Base-by-base conservation (phyloP, 2,888 invertebrate genomes). In the Rotaria sp. region DNA sequence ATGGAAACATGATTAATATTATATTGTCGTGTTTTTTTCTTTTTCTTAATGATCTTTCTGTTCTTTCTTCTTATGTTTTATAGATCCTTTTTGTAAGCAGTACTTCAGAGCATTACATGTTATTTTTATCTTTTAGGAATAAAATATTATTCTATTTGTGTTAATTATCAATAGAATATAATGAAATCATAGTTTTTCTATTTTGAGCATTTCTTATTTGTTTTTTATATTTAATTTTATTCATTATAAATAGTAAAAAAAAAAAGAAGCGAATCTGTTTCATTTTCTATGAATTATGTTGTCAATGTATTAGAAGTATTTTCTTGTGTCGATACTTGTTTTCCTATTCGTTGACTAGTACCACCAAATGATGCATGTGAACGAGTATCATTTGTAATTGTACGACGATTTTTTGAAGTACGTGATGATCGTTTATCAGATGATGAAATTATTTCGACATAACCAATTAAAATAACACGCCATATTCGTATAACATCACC, bases 391-490 rank as follows among this genome's bases (percentile, higher is more conserved):
- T 18, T 45, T 45, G 80, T 24, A 4, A 45, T 26, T 45, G 45
- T 45, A 21, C 13, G 26, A n/a, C 26, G 41, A 80, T 45, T 24
- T 80, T 80, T 80, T 45, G 80, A 21, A 7, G 45, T 26, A 38
- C 80, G 41, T 45, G 45, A 80, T 45, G 45, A 80, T 5, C 80
- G 80, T 80, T 80, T 80, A 80, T 80, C 80, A 26, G 45, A 3
- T 26, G 45, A 45, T 67, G 67, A 35, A 21, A 21, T 35, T 45
- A 38, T 26, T 38, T 80, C 80, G 11, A 80, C 45, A n/a, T 45
- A 80, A n/a, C 80, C 80, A 80, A 80, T n/a, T 45, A 80, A 13
- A 45, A 80, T 45, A 26, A 80, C 26, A n/a, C 45, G 41, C 80
- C 80, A 80, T 45, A 24, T n/a, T 45, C n/a, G 15, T 41, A 35